Conservation (phyloP, 1,140 invertebrate species). For the Magallana angulata region DNA sequence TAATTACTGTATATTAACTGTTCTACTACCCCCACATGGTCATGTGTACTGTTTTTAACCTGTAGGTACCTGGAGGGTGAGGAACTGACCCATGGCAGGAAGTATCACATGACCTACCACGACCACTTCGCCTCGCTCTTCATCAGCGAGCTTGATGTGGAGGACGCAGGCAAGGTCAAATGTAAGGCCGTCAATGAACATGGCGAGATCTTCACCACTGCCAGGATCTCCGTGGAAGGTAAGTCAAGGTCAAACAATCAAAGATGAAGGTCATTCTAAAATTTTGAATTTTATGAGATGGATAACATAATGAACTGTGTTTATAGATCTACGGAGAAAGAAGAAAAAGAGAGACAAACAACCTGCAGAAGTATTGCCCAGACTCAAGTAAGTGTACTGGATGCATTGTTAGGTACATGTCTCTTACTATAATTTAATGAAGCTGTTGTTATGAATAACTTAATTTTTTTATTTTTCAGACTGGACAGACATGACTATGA, state of each 20-base stretch:
- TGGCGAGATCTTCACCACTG: slow-evolving; percentile 94
- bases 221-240: slow-evolving; percentile 83
- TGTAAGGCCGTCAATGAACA: slow-evolving; percentile 93
- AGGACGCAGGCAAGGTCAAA: slow-evolving; percentile 95
- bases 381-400: slow-evolving; percentile 61
- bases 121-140: slow-evolving; percentile 83
- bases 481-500: slow-evolving; percentile 66
- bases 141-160: slow-evolving; percentile 90
- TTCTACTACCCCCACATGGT: too few species aligned
- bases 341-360: slow-evolving; percentile 65
- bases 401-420: neutral
- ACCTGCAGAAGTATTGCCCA: slow-evolving; percentile 56
- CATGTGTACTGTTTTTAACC: neutral
- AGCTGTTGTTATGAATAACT: neutral
- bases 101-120: slow-evolving; percentile 71
- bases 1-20: too few species aligned
- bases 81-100: slow-evolving; percentile 63
- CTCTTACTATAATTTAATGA: neutral
- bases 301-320: too few species aligned
- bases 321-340: slow-evolving; percentile 65
- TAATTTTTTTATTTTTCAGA: slow-evolving; percentile 31
- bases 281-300: neutral
- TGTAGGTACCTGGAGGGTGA: slow-evolving; percentile 75
- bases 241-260: slow-evolving; percentile 6
- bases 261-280: neutral